Base-by-base conservation (phyloP, 2,888 invertebrate genomes). In the Drosophila buzzatii region DNA sequence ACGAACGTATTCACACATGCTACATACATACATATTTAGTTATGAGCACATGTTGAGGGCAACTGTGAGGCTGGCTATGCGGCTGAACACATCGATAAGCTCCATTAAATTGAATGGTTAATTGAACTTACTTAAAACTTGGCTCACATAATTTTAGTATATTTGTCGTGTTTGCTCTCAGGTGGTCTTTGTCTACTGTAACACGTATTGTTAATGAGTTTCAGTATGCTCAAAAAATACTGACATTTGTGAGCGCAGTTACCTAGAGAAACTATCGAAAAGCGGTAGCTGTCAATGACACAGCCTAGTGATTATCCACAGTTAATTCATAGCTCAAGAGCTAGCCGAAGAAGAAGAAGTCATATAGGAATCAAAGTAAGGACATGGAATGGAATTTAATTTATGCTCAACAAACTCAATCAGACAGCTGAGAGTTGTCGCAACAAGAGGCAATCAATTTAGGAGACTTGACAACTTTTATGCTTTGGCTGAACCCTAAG, bases 371-470 rank as follows among this genome's bases (percentile, higher is more conserved):
- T 31, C 10, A 20, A 9, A 10, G 2, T 14, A 8, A 8, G 9
- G 1, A 14, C 9, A 31, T 33, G 6, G 16, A 31, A 52, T 44
- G 27, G 2, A 16, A 37, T 35, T 49, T 65, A 55, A 62, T 55
- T 45, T 47, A 69, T 39, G 42, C 23, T 10, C 9, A 67, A 18
- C 33, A 12, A 70, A 62, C 49, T 35, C 35, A 62, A 73, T 66
- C 62, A 63, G 14, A 52, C 51, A 33, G 52, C 20, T 12, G n/a
- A 47, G 47, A 37, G 35, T 45, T 59, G 62, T 16, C 58, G 55
- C 37, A 70, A 59, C 69, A 70, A 76, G 70, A 52, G 70, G 76
- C 86, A 84, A 85, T 83, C 88, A 84, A 88, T 88, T 79, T 61
- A 60, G 59, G 35, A 33, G 63, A 37, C 33, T 45, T 55, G 49